phyloP scores from a whole-genome alignment of 2,797 vertebrate genomes.

The Halcyon leucocephala region DNA sequence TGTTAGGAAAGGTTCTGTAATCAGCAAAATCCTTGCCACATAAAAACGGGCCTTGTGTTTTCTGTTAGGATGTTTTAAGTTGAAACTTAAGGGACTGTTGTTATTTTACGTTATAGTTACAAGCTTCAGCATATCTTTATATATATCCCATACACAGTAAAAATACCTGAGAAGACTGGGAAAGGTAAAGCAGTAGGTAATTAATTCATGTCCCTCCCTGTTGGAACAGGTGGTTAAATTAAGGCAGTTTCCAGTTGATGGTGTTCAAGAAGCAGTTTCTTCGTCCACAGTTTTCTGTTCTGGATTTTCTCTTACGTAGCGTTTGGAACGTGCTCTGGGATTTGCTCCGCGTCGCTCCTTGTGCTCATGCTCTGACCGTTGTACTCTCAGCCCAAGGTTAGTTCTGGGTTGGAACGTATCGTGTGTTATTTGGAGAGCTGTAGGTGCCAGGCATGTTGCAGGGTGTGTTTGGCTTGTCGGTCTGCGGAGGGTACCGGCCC shows the following conservation, averaged over 20 bases:
- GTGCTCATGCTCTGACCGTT: fast-evolving
- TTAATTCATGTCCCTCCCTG: not conserved
- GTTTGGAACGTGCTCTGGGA: not conserved
- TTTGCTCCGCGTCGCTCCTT: not conserved
- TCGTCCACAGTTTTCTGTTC: not conserved
- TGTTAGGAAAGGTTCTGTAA: not conserved
- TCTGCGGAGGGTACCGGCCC: not conserved
- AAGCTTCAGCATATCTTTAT: not conserved
- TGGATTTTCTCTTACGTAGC: fast-evolving
- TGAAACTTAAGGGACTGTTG: not conserved
- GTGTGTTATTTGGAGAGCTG: not conserved
- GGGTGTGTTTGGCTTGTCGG: not conserved
- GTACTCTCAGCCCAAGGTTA: not conserved
- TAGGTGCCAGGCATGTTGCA: not conserved
- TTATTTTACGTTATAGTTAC: not conserved
- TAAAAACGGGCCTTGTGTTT: not conserved
- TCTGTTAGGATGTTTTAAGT: not conserved
- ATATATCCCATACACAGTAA: not conserved
- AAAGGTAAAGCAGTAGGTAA: not conserved
- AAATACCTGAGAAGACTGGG: not conserved
- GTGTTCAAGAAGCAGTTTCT: not conserved
- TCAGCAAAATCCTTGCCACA: not conserved
- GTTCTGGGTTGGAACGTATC: fast-evolving
- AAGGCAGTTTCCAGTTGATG: not conserved
- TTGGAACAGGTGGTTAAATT: not conserved